Evolutionary conservation across 2,797 vertebrate genomes (phyloP).

Genomic region (Propithecus deckenii): DNA sequence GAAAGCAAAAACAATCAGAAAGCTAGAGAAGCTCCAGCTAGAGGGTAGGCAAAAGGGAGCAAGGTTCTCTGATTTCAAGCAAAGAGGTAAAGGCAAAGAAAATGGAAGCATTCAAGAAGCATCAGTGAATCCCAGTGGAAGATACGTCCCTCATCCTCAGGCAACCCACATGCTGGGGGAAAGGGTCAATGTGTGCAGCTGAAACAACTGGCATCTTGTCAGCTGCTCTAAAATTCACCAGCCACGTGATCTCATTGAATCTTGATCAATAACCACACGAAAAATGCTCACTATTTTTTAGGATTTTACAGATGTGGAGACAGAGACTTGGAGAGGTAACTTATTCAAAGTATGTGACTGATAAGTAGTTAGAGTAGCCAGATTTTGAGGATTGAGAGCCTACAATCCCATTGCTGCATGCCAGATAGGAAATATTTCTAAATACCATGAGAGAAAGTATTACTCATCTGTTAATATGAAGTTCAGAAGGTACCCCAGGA

Average conservation of each 20-base stretch:
- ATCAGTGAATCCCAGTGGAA: not conserved
- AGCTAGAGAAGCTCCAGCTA: not conserved
- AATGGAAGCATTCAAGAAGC: not conserved
- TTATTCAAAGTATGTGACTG: not conserved
- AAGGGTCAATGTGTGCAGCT: not conserved
- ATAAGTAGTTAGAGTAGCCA: not conserved
- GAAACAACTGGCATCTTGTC: not conserved
- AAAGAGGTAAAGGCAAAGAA: not conserved
- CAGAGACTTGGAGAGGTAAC: not conserved
- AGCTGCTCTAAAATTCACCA: constrained; percentile 12
- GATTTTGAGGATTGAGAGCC: not conserved
- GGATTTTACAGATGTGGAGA: not conserved
- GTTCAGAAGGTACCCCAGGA: not conserved
- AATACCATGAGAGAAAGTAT: not conserved
- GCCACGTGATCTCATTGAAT: not conserved
- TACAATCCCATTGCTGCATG: not conserved
- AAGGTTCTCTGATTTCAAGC: not conserved
- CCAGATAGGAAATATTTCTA: constrained; percentile 12
- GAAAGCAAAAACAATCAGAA: not conserved
- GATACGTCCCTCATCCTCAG: not conserved
- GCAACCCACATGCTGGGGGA: not conserved
- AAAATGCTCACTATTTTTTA: not conserved
- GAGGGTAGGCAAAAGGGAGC: not conserved
- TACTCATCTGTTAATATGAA: constrained; percentile 6
- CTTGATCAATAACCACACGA: not conserved